Evolutionary conservation across 2,888 invertebrate genomes (phyloP), one percentile per base, ranked within the genome.

Genomic region (Gerosis bhagava): DNA sequence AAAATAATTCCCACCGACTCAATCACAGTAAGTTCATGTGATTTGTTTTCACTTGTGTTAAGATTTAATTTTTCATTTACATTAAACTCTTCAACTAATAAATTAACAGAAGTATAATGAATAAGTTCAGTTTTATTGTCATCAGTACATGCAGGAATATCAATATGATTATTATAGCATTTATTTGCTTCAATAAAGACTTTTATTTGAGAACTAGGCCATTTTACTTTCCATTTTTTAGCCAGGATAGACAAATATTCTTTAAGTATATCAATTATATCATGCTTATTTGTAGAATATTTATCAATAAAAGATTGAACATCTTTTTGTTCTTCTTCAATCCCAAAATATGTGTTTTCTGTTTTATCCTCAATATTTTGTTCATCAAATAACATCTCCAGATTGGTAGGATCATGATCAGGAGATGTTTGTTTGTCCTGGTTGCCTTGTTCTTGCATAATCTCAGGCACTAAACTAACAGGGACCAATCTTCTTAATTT

Each of bases 401-500:
- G 67, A 57, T 93, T 92, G 81, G 91, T 86, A 8, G 91, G 90
- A 54, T 92, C 87, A 8, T 91, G 90, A 54, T 92, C 92, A 69
- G 92, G 90, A 0, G 93, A 92, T 55, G 90, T 90, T 49, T 92
- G 92, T 54, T 60, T 78, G 45, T 55, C 70, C 63, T 70, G 80
- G 70, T 73, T 80, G 70, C 70, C 82, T 70, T 71, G 83, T 64
- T 80, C 88, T 42, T 79, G 66, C 6, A 67, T 52, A 21, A 70
- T 61, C 44, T 86, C 83, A 24, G 76, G 92, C 76, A 91, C 71
- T 55, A 94, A 80, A 56, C 83, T 77, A 15, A 77, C 71, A 0
- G 95, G 94, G 19, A 95, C 91, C 72, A 94, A 90, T 70, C 91
- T 84, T 49, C 92, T 89, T 11, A 95, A 75, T 2, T 91, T 92